A percentile compares a stretch with the other conserved stretches of the same genome.
Evolutionary conservation across 2,888 invertebrate species (phyloP).

Genomic region (Cerastis rubricosa): DNA sequence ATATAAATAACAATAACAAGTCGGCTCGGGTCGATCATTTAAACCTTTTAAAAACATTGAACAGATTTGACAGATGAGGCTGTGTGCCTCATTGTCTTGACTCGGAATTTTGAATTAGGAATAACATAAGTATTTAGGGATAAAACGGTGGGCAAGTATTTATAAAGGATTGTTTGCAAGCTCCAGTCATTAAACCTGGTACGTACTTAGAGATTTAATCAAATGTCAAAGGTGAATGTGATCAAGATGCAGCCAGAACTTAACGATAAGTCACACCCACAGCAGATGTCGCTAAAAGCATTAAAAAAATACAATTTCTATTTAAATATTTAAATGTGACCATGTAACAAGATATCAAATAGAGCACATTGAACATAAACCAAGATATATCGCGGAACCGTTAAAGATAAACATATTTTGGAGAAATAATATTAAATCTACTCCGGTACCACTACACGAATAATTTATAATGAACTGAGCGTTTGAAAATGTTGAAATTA

Average conservation of each 20-base stretch:
- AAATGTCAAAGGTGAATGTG: conserved; percentile 50
- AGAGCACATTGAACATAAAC: conserved; percentile 64
- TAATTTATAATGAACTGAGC: conserved; percentile 71
- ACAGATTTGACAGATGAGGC: conserved; percentile 86
- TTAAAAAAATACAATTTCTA: conserved; percentile 29
- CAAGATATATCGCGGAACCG: conserved; percentile 71
- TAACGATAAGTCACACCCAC: conserved; percentile 30
- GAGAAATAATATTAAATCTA: conserved; percentile 68
- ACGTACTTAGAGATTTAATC: conserved; percentile 16
- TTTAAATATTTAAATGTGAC: conserved; percentile 59
- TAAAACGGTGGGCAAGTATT: background rate
- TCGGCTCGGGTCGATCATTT: conserved; percentile 81
- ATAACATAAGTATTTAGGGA: conserved; percentile 38
- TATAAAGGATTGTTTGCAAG: background rate
- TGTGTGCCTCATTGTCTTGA: conserved; percentile 77
- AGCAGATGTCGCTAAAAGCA: conserved; percentile 43
- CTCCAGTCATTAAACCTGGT: background rate
- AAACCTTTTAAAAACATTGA: conserved; percentile 86
- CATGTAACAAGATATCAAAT: conserved; percentile 61
- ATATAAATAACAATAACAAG: conserved; percentile 90
- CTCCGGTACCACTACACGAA: conserved; percentile 37
- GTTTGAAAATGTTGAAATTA: conserved; percentile 81
- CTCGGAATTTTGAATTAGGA: conserved; percentile 67
- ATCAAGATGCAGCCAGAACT: conserved; percentile 37
- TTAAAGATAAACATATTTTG: conserved; percentile 74